Evolutionary conservation across 2,888 invertebrate genomes (phyloP).

Genomic region (Bellardia bayeri): DNA sequence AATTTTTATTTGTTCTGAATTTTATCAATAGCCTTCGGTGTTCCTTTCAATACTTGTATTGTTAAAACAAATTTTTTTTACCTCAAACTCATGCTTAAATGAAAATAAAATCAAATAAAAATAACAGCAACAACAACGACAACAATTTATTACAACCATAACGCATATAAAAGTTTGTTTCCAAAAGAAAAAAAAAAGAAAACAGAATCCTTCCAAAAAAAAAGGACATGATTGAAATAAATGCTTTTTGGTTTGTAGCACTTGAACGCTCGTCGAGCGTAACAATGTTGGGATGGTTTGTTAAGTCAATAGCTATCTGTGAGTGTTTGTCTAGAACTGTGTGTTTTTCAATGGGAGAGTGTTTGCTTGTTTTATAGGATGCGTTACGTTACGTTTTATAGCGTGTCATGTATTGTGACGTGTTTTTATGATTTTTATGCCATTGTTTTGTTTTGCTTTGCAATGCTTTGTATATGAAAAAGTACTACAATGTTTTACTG

Average conservation of each 20-base stretch:
- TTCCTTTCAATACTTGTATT: neutral
- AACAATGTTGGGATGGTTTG: slow-evolving; percentile 43
- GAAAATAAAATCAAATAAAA: slow-evolving; percentile 56
- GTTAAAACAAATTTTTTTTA: slow-evolving; percentile 6
- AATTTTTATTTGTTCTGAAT: neutral
- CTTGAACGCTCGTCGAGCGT: slow-evolving; percentile 49
- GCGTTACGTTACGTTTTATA: slow-evolving; percentile 69
- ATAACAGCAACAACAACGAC: slow-evolving; percentile 45
- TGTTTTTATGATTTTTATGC: slow-evolving; percentile 68
- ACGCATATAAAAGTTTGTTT: slow-evolving; percentile 55
- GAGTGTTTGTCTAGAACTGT: neutral
- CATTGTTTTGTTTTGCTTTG: slow-evolving; percentile 51
- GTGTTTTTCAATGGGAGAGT: neutral
- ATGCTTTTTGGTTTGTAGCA: slow-evolving; percentile 50
- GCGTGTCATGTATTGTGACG: slow-evolving; percentile 67
- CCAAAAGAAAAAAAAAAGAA: neutral
- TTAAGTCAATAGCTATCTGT: slow-evolving; percentile 12
- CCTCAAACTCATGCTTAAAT: neutral
- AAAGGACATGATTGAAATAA: slow-evolving; percentile 70
- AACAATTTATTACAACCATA: slow-evolving; percentile 61
- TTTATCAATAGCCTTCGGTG: slow-evolving; percentile 8
- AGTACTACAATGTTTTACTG: slow-evolving; percentile 38
- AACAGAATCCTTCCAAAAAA: slow-evolving; percentile 29
- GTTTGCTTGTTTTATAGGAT: slow-evolving; percentile 61
- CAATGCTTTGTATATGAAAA: neutral